A percentile compares a stretch with the other conserved stretches of the same genome.
Evolutionary conservation across 2,797 vertebrate species (phyloP).

Genomic region (Nannoperca obscura): DNA sequence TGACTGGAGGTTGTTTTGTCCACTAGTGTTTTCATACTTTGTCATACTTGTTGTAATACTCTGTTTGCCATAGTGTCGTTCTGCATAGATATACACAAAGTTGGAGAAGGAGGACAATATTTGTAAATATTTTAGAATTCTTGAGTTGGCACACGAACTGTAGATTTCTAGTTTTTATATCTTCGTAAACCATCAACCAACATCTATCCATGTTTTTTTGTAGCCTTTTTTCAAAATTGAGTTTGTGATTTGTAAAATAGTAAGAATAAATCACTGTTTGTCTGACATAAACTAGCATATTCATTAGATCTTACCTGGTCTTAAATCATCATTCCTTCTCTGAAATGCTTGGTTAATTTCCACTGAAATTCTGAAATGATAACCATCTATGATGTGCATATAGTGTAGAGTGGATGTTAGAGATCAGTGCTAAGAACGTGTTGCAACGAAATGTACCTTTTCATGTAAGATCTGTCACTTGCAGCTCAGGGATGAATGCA

Average conservation of each 20-base stretch:
- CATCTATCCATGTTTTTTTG: neutral
- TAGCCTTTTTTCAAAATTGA: neutral
- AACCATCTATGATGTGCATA: constrained; percentile 2
- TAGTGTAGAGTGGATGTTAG: constrained; percentile 23
- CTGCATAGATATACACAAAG: neutral
- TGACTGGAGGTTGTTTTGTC: neutral
- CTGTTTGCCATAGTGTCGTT: neutral
- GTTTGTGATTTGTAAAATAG: constrained; percentile 23
- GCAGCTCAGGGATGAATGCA: constrained; percentile 31
- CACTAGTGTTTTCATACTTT: neutral
- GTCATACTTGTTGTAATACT: neutral
- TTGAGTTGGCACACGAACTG: neutral
- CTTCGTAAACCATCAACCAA: neutral
- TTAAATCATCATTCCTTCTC: neutral
- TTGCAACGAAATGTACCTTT: neutral
- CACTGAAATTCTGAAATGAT: neutral
- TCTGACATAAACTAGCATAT: neutral
- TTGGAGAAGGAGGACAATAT: neutral
- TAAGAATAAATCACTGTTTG: constrained; percentile 11
- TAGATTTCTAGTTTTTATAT: neutral
- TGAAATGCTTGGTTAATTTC: neutral
- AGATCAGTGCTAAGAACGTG: neutral
- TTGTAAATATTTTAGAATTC: neutral
- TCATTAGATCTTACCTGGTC: neutral
- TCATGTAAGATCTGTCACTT: neutral